Conservation (phyloP, 2,797 vertebrate genomes). For the Tragelaphus eurycerus region DNA sequence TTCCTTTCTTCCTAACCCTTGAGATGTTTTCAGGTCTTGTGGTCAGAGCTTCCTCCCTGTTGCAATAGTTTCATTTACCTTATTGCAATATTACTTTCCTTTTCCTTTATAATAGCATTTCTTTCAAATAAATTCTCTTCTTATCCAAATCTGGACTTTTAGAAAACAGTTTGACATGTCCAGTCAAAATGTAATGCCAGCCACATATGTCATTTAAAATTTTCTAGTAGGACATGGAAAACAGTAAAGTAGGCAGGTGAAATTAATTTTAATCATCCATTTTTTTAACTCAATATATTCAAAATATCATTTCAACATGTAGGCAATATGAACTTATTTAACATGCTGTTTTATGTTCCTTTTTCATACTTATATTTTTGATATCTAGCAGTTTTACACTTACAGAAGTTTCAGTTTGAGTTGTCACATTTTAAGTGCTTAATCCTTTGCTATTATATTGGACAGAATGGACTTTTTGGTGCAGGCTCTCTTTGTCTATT, state of each 20-base stretch:
- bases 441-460: background rate
- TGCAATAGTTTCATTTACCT: background rate
- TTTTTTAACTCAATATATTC: background rate
- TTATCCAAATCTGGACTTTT: background rate
- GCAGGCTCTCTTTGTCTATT: background rate
- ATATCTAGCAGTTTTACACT: background rate
- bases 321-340: background rate
- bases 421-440: background rate
- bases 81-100: background rate
- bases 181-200: background rate
- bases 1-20: background rate
- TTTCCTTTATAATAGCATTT: background rate
- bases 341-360: background rate
- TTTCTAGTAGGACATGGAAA: background rate
- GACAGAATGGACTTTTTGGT: background rate
- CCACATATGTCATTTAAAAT: background rate
- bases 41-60: background rate
- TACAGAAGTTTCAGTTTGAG: background rate
- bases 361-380: background rate
- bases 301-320: background rate
- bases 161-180: background rate
- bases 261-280: conserved; percentile 1
- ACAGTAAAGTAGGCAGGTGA: background rate
- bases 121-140: background rate
- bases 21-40: background rate